Evolutionary conservation across 2,113 vertebrate genomes (phyloP), one percentile per base, ranked within the genome.

Genomic region (Dromas ardeola): DNA sequence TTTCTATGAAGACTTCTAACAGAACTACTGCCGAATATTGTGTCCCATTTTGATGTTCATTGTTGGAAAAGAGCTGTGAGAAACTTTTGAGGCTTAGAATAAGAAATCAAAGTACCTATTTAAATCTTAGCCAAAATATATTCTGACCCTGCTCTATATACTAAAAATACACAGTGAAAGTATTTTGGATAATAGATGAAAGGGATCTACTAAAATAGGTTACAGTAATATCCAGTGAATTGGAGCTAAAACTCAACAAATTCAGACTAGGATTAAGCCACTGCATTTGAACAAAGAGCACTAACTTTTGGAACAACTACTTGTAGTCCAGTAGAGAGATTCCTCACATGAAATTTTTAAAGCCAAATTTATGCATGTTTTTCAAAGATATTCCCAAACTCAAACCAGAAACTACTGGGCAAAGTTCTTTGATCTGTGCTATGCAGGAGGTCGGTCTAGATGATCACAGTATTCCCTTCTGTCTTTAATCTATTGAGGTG

Each of bases 361-460:
- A 96, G 80, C 69, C 73, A 92, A 95, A 95, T 92, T 93, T 96
- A 96, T 96, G 93, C 92, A 88, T 67, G 43, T 90, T 93, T 94
- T 95, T 91, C 80, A 87, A 95, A 96, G 92, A 83, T 88, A 92
- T 69, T 88, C 56, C 56, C 91, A 93, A 91, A 91, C 65, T 84
- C 61, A 90, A 87, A 92, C 53, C 89, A 95, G 84, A 93, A 97
- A 81, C 70, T 79, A 82, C 69, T 87, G 61, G 66, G 79, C 58
- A 80, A 86, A 15, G 6, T 86, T 90, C 79, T 97, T 93, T 93
- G 63, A 95, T 90, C 55, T 90, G 32, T 86, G 65, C 94, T 86
- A 5, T 74, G 92, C 79, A 85, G 81, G 90, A 96, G 96, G 71
- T 90, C 4, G 0, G 32, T 73, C 74, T 86, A 56, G 81, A 88